Percentiles rank a stretch among this genome's conserved stretches.
phyloP scores from a whole-genome alignment of 2,888 invertebrate genomes.

The Uloborus plumipes region DNA sequence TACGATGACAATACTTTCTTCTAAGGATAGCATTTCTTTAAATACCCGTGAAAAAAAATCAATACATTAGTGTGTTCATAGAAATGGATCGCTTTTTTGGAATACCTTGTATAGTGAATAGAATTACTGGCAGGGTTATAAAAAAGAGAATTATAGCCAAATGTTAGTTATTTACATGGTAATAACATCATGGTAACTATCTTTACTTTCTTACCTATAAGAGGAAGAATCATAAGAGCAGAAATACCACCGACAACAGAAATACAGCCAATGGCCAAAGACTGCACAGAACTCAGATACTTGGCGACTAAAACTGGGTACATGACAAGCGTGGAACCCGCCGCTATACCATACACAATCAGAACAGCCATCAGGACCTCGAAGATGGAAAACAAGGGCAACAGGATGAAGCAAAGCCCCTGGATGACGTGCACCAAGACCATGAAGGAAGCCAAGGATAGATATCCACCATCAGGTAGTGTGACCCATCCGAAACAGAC shows the following conservation, averaged over 20 bases:
- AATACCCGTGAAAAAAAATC: no score
- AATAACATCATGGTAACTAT: no score
- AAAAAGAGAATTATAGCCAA: no score
- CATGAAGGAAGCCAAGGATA: slow-evolving; percentile 28
- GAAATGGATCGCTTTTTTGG: no score
- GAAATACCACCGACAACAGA: slow-evolving; percentile 21
- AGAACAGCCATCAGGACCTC: slow-evolving; percentile 10
- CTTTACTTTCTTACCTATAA: slow-evolving; percentile 36
- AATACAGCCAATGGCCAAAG: slow-evolving; percentile 33
- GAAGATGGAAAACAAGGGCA: slow-evolving; percentile 17
- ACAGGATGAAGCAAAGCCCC: slow-evolving; percentile 13
- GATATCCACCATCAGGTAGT: slow-evolving; percentile 2
- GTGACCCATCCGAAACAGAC: slow-evolving; percentile 48
- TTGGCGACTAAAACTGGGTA: slow-evolving; percentile 31
- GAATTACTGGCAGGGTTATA: no score
- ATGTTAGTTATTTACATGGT: no score
- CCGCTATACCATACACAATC: slow-evolving; percentile 20
- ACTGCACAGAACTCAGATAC: slow-evolving; percentile 36
- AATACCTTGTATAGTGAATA: no score
- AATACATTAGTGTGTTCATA: no score
- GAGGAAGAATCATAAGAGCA: slow-evolving; percentile 9
- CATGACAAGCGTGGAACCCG: slow-evolving; percentile 34
- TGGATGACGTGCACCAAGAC: slow-evolving; percentile 24
- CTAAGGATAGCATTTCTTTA: no score
- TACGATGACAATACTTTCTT: no score